Conservation (phyloP, 92 coral and sea anemone species). For the Paramuricea clavata region DNA sequence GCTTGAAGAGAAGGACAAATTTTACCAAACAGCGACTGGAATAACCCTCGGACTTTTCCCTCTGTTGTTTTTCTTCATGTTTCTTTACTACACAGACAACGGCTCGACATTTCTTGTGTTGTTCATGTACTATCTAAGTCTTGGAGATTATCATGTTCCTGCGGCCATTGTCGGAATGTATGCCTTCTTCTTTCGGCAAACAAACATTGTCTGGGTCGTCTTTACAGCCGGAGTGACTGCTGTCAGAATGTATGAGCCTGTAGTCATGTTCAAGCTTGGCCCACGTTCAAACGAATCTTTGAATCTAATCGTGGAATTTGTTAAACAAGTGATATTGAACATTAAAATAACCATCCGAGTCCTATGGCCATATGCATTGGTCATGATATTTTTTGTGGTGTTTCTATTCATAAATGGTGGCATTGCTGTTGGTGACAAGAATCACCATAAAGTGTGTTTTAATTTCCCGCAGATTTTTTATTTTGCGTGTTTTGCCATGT, state of each 20-base stretch:
- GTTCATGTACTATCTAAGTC: conserved; percentile 85
- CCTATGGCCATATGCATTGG: conserved; percentile 80
- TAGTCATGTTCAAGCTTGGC: conserved; percentile 15
- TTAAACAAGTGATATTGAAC: conserved; percentile 54
- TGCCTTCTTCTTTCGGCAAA: conserved; percentile 86
- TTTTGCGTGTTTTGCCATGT: conserved; percentile 73
- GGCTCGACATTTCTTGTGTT: conserved; percentile 92
- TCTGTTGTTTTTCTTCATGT: conserved; percentile 87
- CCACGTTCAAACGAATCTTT: conserved; percentile 10
- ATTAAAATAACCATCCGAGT: conserved; percentile 46
- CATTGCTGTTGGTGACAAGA: conserved; percentile 89
- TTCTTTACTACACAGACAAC: conserved; percentile 94
- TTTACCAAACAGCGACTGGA: conserved; percentile 71
- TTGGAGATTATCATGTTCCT: conserved; percentile 73
- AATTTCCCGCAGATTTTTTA: conserved; percentile 94
- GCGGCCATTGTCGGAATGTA: conserved; percentile 77
- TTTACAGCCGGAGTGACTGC: conserved; percentile 93
- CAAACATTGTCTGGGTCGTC: conserved; percentile 89
- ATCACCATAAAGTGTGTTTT: conserved; percentile 80
- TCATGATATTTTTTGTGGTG: conserved; percentile 62
- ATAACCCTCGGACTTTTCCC: conserved; percentile 77
- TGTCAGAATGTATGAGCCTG: conserved; percentile 58
- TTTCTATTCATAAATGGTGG: conserved; percentile 84
- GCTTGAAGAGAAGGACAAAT: conserved; percentile 19
- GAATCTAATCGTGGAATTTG: conserved; percentile 52